Evolutionary conservation across 92 coral and sea anemone genomes (phyloP).

Genomic region (Parazoanthus swiftii): DNA sequence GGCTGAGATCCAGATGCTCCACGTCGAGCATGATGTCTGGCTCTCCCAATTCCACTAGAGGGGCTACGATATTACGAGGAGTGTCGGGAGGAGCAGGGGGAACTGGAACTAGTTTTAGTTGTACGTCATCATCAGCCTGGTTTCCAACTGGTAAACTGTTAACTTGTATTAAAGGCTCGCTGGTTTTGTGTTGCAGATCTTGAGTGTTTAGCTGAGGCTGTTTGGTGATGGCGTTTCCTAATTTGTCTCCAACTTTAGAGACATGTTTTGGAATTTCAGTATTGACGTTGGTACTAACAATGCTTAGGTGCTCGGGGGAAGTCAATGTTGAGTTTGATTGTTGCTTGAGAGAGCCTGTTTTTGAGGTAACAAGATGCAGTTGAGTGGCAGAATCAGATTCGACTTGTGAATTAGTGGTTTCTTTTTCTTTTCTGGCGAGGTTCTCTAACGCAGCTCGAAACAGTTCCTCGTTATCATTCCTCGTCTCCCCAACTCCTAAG

Average conservation of each 20-base stretch:
- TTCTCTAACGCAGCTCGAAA: constrained; percentile 34
- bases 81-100: constrained; percentile 33
- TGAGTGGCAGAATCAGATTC: constrained; percentile 1
- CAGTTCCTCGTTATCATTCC: constrained; percentile 24
- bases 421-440: constrained; percentile 35
- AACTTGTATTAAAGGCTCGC: neutral
- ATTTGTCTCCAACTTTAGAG: neutral
- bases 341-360: neutral
- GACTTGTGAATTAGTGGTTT: neutral
- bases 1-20: constrained; percentile 23
- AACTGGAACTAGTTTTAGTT: constrained; percentile 10
- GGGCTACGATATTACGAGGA: neutral
- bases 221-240: neutral
- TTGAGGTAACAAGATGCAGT: neutral
- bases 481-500: neutral
- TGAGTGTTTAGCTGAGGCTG: neutral
- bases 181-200: neutral
- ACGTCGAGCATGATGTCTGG: neutral
- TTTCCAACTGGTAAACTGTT: neutral
- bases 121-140: neutral
- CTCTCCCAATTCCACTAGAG: constrained; percentile 12
- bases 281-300: neutral
- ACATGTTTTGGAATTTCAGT: neutral
- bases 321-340: neutral
- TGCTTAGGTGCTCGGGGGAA: neutral